A percentile compares a stretch with the other conserved stretches of the same genome.
Evolutionary conservation across 2,888 invertebrate species (phyloP).

Genomic region (Andricus quercusramuli): DNA sequence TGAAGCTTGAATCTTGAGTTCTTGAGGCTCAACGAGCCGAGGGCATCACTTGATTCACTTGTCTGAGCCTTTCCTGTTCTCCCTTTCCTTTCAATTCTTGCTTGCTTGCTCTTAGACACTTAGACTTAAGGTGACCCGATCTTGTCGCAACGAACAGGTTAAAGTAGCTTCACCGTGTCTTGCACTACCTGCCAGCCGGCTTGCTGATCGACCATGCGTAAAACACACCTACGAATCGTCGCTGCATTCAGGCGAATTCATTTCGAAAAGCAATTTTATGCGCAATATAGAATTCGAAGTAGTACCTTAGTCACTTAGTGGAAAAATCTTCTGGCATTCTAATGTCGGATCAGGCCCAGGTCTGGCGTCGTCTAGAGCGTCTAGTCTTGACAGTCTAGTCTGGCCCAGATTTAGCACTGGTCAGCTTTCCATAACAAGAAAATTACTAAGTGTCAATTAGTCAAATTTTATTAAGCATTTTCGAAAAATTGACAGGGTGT

Average conservation of each 20-base stretch:
- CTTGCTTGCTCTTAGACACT: neutral
- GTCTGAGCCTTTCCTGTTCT: slow-evolving; percentile 30
- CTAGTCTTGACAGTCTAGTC: too few species aligned
- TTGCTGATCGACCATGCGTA: neutral
- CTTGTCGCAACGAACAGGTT: slow-evolving; percentile 16
- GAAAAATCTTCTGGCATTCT: too few species aligned
- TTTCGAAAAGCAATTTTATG: neutral
- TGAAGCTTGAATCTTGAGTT: slow-evolving; percentile 11
- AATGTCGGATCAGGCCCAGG: too few species aligned
- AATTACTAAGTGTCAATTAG: too few species aligned
- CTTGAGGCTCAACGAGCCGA: neutral
- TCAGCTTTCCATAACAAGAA: too few species aligned
- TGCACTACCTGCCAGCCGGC: neutral
- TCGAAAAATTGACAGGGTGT: too few species aligned
- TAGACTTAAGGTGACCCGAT: slow-evolving; percentile 9
- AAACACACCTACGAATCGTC: too few species aligned
- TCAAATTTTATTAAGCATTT: too few species aligned
- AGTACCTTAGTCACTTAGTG: too few species aligned
- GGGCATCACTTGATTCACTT: slow-evolving; percentile 32
- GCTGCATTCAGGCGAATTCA: neutral
- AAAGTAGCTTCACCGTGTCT: neutral
- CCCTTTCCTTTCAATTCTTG: slow-evolving; percentile 33
- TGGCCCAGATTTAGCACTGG: too few species aligned
- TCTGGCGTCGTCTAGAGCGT: too few species aligned
- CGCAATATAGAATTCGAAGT: too few species aligned